Evolutionary conservation across 2,888 invertebrate genomes (phyloP).

Genomic region (Timema cristinae): DNA sequence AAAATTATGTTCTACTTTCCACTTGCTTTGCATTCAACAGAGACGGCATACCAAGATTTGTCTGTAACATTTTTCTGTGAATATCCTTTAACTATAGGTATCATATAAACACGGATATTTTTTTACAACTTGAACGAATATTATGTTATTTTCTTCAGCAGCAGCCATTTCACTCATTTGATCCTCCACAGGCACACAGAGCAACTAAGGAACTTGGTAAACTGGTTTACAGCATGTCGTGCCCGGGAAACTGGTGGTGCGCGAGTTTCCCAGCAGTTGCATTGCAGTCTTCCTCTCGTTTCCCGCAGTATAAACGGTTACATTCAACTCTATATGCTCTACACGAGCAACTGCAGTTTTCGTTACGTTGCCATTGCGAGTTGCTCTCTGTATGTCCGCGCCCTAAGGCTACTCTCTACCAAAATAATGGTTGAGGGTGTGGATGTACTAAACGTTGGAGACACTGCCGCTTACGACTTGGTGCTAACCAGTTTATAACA

Average conservation of each 20-base stretch:
- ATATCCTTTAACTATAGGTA: not conserved
- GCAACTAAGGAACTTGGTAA: not conserved
- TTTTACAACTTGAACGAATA: not conserved
- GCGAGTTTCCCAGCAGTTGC: slow-evolving; percentile 6
- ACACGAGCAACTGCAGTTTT: not conserved
- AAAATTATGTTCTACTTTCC: not conserved
- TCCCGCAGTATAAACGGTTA: not conserved
- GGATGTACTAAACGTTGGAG: too few relatives aligned
- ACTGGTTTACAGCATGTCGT: slow-evolving; percentile 6
- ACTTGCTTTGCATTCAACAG: slow-evolving; percentile 3
- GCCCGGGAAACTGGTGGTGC: not conserved
- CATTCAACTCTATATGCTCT: slow-evolving; percentile 2
- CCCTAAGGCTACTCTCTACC: too few relatives aligned
- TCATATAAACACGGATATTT: slow-evolving; percentile 3
- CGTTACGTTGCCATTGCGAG: not conserved
- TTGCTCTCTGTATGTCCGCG: not conserved
- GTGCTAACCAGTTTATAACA: too few relatives aligned
- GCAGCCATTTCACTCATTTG: not conserved
- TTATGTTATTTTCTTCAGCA: slow-evolving; percentile 1
- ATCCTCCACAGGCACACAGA: too few relatives aligned
- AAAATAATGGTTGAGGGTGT: too few relatives aligned
- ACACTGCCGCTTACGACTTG: too few relatives aligned
- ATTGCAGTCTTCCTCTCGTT: not conserved
- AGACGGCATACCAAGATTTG: not conserved
- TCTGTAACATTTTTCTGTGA: not conserved